Base-by-base conservation (phyloP, 2,113 vertebrate species). In the Stigmatopora nigra region DNA sequence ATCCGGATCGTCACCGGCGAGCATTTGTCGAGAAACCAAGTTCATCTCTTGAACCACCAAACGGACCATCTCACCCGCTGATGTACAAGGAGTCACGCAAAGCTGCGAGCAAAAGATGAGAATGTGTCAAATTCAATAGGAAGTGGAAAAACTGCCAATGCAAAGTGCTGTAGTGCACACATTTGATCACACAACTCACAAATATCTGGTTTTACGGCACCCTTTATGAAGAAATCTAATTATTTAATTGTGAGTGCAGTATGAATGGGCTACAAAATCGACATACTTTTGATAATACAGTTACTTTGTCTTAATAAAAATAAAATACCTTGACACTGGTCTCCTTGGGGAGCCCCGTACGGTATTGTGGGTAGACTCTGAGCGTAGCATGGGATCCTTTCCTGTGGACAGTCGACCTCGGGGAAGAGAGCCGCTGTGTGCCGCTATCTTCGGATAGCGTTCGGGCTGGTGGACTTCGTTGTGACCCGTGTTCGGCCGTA, bases 1-100 rank as follows among this genome's bases (percentile, higher is more conserved):
- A 0, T 88, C 82, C 0, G 83, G 70, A 15, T 64, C 11, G 0
- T 89, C 85, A 0, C 82, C 65, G 0, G 88, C 88, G 73, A 91
- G 84, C 75, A 92, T 35, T 0, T 82, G 70, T 0, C 77, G 85
- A 0, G 90, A 91, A 58, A 92, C 64, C 0, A 52, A 16, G 15
- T 94, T 95, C 89, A 94, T 94, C 88, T 96, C 91, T 16, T 92
- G 91, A 59, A 95, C 93, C 76, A 93, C 94, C 81, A 94, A 74
- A 73, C 91, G 91, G 46, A 96, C 89, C 84, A 95, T 91, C 80
- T 96, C 94, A 65, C 77, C 63, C 0, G 92, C 93, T 0, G 91
- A 91, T 0, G 92, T 94, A 71, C 87, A 88, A 61, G 85, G 83
- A 58, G 90, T 94, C 72, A 93, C 82, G 53, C 91, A 91, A 61